A percentile compares a stretch with the other conserved stretches of the same genome.
phyloP scores from a whole-genome alignment of 2,888 invertebrate genomes.

The Coelinius sp. region DNA sequence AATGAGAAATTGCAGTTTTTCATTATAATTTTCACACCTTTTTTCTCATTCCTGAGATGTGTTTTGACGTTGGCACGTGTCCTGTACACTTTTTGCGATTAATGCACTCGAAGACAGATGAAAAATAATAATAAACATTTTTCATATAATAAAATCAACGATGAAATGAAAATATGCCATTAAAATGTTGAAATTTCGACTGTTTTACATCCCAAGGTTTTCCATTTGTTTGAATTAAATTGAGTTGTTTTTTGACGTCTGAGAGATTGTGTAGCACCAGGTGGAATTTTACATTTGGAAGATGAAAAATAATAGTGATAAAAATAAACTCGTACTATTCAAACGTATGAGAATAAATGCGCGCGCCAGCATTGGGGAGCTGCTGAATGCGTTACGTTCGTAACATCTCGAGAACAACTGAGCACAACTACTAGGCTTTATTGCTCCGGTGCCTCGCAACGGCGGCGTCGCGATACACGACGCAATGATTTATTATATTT shows the following conservation, averaged over 20 bases:
- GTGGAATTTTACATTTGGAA: background rate
- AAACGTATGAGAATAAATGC: constrained; percentile 3
- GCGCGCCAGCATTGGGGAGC: background rate
- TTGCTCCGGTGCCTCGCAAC: background rate
- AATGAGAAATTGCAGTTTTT: background rate
- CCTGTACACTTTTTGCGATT: background rate
- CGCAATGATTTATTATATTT: background rate
- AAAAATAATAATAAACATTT: background rate
- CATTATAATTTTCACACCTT: background rate
- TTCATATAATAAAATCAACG: background rate
- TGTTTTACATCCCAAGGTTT: background rate
- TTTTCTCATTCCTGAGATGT: background rate
- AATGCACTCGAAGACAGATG: constrained; percentile 1
- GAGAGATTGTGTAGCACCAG: background rate
- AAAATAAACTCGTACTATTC: constrained; percentile 13
- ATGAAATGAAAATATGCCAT: background rate
- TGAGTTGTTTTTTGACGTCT: background rate
- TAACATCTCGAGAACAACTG: constrained; percentile 15
- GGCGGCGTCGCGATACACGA: background rate
- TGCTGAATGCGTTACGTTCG: constrained; percentile 2
- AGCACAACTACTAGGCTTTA: constrained; percentile 5
- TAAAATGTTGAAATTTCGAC: background rate
- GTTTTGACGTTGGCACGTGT: background rate
- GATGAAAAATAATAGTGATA: background rate
- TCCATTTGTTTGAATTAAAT: background rate